A percentile compares a stretch with the other conserved stretches of the same genome.
Conservation (phyloP, 1,140 invertebrate species). For the Bombus soroeensis region DNA sequence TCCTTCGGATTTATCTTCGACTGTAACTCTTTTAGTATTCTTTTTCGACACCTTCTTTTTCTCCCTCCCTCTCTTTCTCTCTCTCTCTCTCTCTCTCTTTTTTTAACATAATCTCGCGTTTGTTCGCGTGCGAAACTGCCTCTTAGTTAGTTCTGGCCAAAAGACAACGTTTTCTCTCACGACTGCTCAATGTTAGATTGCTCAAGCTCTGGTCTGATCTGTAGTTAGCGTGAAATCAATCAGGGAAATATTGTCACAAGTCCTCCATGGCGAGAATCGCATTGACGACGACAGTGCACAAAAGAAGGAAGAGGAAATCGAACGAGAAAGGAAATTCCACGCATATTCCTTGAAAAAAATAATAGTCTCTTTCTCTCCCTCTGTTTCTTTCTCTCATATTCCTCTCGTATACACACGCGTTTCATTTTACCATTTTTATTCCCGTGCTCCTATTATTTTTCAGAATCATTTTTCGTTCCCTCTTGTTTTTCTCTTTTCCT, state of each 20-base stretch:
- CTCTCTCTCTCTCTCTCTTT: not conserved
- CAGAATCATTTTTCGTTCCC: not conserved
- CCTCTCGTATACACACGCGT: not conserved
- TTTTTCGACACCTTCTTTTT: too few species aligned
- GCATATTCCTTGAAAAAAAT: not conserved
- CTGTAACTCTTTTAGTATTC: not conserved
- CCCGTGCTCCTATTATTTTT: too few species aligned
- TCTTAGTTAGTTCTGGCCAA: constrained; percentile 14
- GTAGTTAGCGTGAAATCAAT: constrained; percentile 18
- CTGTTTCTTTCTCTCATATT: not conserved
- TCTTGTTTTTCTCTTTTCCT: too few species aligned
- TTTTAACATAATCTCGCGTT: not conserved
- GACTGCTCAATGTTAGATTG: constrained; percentile 65
- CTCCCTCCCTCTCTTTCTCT: not conserved
- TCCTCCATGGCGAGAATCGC: not conserved
- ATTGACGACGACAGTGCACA: not conserved
- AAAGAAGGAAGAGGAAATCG: not conserved
- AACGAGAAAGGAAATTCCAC: not conserved
- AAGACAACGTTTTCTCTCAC: constrained; percentile 16
- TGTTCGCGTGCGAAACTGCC: not conserved
- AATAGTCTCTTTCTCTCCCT: not conserved
- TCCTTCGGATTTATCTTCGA: not conserved
- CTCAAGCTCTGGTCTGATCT: constrained; percentile 48
- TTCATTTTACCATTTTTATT: not conserved
- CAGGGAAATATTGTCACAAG: not conserved